These are phyloP conservation scores for Serilophus lunatus DNA, from an alignment of 2,113 vertebrate species.

Conservation along the genomic window DNA sequence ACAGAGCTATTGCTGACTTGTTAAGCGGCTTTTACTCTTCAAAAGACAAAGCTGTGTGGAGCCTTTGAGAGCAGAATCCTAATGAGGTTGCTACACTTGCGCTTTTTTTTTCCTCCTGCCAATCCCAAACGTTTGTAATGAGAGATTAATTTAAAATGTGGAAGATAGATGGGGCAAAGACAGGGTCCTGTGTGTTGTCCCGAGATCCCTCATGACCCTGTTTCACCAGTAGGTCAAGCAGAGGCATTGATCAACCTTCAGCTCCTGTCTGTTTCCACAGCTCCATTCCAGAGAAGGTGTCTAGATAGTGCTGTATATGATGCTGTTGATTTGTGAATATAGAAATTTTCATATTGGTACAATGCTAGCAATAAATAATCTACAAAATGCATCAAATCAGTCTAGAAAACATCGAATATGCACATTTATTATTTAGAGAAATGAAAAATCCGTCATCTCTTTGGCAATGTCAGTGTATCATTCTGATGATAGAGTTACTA, in stretches of 20 bases:
- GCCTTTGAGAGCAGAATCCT: slow-evolving; percentile 40
- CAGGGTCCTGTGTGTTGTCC: not conserved
- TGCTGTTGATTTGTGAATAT: not conserved
- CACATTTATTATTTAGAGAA: not conserved
- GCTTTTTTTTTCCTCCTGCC: not conserved
- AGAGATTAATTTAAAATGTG: not conserved
- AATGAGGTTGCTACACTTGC: not conserved
- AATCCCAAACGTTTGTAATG: not conserved
- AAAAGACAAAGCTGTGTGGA: slow-evolving; percentile 38
- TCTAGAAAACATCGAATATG: not conserved
- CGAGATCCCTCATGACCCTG: not conserved
- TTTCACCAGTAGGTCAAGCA: not conserved
- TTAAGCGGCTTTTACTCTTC: slow-evolving; percentile 40
- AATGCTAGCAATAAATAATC: not conserved
- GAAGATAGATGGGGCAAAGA: not conserved
- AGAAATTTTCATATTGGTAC: not conserved
- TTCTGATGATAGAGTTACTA: not conserved
- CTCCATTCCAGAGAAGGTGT: not conserved
- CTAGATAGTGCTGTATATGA: not conserved
- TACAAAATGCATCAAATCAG: not conserved
- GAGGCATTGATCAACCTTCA: not conserved
- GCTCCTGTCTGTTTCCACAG: not conserved
- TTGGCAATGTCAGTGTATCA: not conserved
- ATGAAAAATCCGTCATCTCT: not conserved
- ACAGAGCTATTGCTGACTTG: not conserved